These are phyloP conservation scores for Bradynema listronoti DNA, from an alignment of 1,140 invertebrate species.

Conservation along the genomic window DNA sequence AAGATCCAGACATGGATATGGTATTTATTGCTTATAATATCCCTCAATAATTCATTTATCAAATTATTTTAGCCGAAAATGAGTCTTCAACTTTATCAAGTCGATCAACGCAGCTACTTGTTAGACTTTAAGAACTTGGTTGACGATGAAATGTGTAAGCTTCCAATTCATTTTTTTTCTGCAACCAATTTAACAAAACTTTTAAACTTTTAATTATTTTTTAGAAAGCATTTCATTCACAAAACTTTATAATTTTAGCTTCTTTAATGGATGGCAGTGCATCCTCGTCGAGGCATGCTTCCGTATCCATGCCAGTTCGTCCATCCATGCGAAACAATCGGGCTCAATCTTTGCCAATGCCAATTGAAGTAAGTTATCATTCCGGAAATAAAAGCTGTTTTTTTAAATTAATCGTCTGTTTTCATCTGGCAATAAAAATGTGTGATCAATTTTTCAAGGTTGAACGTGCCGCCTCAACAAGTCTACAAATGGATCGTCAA, in stretches of 20 bases:
- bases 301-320: constrained; percentile 51
- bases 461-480: constrained; percentile 58
- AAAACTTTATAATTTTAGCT: too few species aligned
- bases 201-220: background rate
- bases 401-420: constrained; percentile 6
- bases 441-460: constrained; percentile 44
- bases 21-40: constrained; percentile 23
- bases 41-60: constrained; percentile 18
- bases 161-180: background rate
- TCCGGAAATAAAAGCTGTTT: constrained; percentile 7
- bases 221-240: background rate
- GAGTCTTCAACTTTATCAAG: constrained; percentile 96
- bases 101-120: constrained; percentile 92
- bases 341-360: constrained; percentile 55
- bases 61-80: constrained; percentile 69
- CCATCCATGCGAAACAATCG: constrained; percentile 48
- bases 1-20: constrained; percentile 40
- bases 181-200: constrained; percentile 1
- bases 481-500: constrained; percentile 59
- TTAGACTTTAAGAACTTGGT: constrained; percentile 85
- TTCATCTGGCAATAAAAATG: background rate
- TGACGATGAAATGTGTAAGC: constrained; percentile 52
- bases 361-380: constrained; percentile 51
- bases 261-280: constrained; percentile 19
- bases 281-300: constrained; percentile 53